A percentile compares a stretch with the other conserved stretches of the same genome.
phyloP scores from a whole-genome alignment of 2,888 invertebrate species.

The Urechis unicinctus region DNA sequence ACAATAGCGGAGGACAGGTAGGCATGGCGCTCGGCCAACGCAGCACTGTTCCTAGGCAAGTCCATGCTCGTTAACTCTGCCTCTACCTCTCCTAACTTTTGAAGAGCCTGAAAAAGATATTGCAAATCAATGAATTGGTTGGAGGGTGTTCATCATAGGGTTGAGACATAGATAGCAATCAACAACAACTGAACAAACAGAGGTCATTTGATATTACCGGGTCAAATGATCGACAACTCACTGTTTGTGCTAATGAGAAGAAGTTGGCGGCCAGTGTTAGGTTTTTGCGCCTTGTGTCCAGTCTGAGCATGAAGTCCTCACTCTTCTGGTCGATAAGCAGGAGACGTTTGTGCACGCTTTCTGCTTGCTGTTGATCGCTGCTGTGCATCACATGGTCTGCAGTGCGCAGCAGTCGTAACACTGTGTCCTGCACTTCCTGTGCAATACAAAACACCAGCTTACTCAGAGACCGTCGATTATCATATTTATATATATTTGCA shows the following conservation, averaged over 20 bases:
- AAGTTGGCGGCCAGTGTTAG: slow-evolving; percentile 65
- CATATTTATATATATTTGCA: too few species aligned
- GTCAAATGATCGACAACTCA: slow-evolving; percentile 51
- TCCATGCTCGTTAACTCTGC: slow-evolving; percentile 64
- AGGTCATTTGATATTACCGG: too few species aligned
- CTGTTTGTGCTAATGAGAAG: slow-evolving; percentile 65
- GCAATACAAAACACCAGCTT: neutral
- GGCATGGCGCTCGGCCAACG: slow-evolving; percentile 64
- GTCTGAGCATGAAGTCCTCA: slow-evolving; percentile 63
- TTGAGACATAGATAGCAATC: too few species aligned
- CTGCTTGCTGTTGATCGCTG: slow-evolving; percentile 61
- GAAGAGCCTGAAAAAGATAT: slow-evolving; percentile 57
- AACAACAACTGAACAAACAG: neutral
- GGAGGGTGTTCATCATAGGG: too few species aligned
- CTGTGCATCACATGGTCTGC: slow-evolving; percentile 69
- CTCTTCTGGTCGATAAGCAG: slow-evolving; percentile 42
- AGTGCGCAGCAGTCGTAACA: slow-evolving; percentile 69
- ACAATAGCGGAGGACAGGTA: slow-evolving; percentile 62
- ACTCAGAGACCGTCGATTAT: too few species aligned
- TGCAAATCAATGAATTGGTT: neutral
- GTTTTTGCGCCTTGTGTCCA: slow-evolving; percentile 66
- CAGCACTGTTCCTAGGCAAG: slow-evolving; percentile 61
- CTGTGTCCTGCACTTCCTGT: slow-evolving; percentile 66
- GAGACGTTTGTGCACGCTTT: slow-evolving; percentile 42
- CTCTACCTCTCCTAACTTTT: slow-evolving; percentile 69